phyloP scores from a whole-genome alignment of 2,113 vertebrate genomes.

The Eptatretus burgeri region DNA sequence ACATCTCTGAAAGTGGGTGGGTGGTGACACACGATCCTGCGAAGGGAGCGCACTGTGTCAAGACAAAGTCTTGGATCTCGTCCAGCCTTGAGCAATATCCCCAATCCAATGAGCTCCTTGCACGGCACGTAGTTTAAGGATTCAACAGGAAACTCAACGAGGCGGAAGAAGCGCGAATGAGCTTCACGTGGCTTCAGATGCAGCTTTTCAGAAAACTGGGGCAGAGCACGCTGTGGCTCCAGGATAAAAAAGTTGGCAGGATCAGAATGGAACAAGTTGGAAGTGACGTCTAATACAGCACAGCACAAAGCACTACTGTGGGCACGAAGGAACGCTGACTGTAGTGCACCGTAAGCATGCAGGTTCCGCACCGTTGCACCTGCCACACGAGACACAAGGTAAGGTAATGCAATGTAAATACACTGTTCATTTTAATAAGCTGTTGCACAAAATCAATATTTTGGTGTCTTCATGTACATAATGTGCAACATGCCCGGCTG shows the following conservation, averaged over 20 bases:
- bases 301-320: slow-evolving; percentile 54
- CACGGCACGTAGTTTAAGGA: slow-evolving; percentile 91
- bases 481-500: too few relatives aligned
- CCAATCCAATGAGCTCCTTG: slow-evolving; percentile 90
- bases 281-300: slow-evolving; percentile 70
- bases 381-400: neutral
- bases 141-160: slow-evolving; percentile 82
- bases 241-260: slow-evolving; percentile 88
- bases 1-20: slow-evolving; percentile 84
- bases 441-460: too few relatives aligned
- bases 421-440: too few relatives aligned
- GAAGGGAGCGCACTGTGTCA: slow-evolving; percentile 43
- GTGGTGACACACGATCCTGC: slow-evolving; percentile 50
- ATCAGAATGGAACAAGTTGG: slow-evolving; percentile 62
- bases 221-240: slow-evolving; percentile 73
- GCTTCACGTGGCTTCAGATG: slow-evolving; percentile 41
- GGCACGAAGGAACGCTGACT: slow-evolving; percentile 73
- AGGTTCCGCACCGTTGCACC: slow-evolving; percentile 76
- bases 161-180: slow-evolving; percentile 80
- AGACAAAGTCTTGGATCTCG: slow-evolving; percentile 61
- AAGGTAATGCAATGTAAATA: too few relatives aligned
- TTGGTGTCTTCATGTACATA: too few relatives aligned
- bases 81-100: slow-evolving; percentile 74
- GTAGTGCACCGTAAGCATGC: slow-evolving; percentile 75
- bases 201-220: slow-evolving; percentile 74